phyloP scores from a whole-genome alignment of 2,888 invertebrate genomes.

The Reticulitermes lucifugus region DNA sequence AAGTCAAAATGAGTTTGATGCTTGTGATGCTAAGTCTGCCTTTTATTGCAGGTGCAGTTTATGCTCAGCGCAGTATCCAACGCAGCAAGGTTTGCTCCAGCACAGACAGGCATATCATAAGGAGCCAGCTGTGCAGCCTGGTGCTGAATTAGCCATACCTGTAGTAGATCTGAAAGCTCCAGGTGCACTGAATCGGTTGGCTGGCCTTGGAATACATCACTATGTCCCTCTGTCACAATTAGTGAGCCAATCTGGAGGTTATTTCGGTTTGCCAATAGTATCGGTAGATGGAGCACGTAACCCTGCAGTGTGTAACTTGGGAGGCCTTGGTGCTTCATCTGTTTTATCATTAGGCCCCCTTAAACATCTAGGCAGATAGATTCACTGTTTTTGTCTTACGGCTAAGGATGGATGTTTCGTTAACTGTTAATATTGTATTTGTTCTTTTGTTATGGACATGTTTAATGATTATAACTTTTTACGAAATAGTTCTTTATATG shows the following conservation, averaged over 20 bases:
- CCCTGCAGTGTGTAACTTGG: conserved; percentile 69
- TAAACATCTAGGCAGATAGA: conserved; percentile 64
- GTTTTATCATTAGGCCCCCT: conserved; percentile 79
- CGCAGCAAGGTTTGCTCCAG: conserved; percentile 68
- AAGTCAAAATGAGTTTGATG: too few species aligned
- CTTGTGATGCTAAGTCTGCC: not conserved
- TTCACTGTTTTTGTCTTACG: not conserved
- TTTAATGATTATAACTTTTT: too few species aligned
- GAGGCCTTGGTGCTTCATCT: conserved; percentile 76
- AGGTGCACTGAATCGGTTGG: conserved; percentile 72
- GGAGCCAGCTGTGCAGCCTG: conserved; percentile 60
- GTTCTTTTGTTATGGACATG: too few species aligned
- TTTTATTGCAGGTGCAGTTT: conserved; percentile 70
- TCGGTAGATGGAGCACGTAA: conserved; percentile 74
- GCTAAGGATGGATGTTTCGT: conserved; percentile 26
- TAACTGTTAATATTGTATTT: not conserved
- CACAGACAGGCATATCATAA: conserved; percentile 75
- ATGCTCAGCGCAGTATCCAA: conserved; percentile 80
- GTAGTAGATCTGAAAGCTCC: conserved; percentile 79
- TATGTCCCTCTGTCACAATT: conserved; percentile 79
- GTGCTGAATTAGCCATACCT: conserved; percentile 75
- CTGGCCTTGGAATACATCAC: conserved; percentile 76
- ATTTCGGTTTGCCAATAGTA: conserved; percentile 78
- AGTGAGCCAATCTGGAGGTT: conserved; percentile 69
- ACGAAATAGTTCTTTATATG: too few species aligned